A percentile compares a stretch with the other conserved stretches of the same genome.
These are phyloP conservation scores for Sarcophilus harrisii DNA, from an alignment of 2,797 vertebrate species.

Conservation along the genomic window DNA sequence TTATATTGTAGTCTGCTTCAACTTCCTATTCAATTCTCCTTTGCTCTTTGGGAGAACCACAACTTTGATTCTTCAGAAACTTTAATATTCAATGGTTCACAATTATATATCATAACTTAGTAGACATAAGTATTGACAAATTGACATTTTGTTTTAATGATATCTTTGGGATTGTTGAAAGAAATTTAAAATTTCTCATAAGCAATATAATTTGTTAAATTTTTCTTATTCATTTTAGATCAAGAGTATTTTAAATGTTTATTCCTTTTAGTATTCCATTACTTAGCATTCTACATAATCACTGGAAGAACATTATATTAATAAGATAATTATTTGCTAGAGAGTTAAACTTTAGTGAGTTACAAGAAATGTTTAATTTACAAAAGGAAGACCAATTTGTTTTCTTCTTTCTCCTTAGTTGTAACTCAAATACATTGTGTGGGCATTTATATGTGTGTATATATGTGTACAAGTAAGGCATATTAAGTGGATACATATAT, in stretches of 20 bases:
- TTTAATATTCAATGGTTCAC: not conserved
- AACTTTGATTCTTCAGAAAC: not conserved
- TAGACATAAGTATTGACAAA: not conserved
- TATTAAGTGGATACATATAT: too few species aligned
- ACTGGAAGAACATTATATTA: not conserved
- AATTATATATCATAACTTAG: not conserved
- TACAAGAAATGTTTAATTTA: not conserved
- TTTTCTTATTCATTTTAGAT: too few species aligned
- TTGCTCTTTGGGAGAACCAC: not conserved
- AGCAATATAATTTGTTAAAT: not conserved
- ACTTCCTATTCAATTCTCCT: not conserved
- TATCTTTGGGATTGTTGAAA: not conserved
- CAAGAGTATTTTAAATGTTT: not conserved
- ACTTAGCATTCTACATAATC: not conserved
- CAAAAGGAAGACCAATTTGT: not conserved
- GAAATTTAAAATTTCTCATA: not conserved
- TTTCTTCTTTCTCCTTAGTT: not conserved
- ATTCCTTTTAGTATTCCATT: too few species aligned
- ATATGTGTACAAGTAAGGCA: not conserved
- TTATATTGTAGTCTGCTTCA: not conserved
- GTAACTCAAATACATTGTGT: not conserved
- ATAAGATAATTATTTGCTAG: not conserved
- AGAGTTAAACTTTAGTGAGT: not conserved
- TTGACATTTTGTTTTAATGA: not conserved
- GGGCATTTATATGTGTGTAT: not conserved